These are phyloP conservation scores for Nebria brevicollis DNA, from an alignment of 2,888 invertebrate genomes.

Conservation along the genomic window DNA sequence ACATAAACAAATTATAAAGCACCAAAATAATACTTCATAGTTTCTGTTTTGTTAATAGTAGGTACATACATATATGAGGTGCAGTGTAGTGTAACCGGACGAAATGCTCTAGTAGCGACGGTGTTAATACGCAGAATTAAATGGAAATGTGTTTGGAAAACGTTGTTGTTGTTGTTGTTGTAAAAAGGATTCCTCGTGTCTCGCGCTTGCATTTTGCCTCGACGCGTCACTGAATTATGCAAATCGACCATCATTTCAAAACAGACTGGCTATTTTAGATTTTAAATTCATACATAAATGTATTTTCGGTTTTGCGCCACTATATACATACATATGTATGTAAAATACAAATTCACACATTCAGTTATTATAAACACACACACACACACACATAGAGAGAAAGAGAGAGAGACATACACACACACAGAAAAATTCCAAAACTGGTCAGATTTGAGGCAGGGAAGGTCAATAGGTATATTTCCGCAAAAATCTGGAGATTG, in stretches of 20 bases:
- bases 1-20: slow-evolving; percentile 18
- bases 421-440: too few relatives aligned
- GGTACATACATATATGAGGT: neutral
- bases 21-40: slow-evolving; percentile 16
- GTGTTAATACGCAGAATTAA: slow-evolving; percentile 7
- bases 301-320: slow-evolving; percentile 22
- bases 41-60: neutral
- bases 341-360: neutral
- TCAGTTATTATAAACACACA: neutral
- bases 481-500: too few relatives aligned
- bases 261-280: slow-evolving; percentile 46
- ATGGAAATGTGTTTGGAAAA: slow-evolving; percentile 18
- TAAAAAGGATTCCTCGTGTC: neutral
- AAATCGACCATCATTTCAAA: slow-evolving; percentile 43
- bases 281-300: slow-evolving; percentile 47
- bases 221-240: slow-evolving; percentile 42
- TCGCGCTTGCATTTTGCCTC: neutral
- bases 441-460: too few relatives aligned
- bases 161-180: neutral
- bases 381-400: too few relatives aligned
- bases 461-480: too few relatives aligned
- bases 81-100: neutral
- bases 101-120: neutral
- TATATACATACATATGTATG: neutral
- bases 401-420: too few relatives aligned